Evolutionary conservation across 2,888 invertebrate species (phyloP), one percentile per base, ranked within the genome.

Genomic region (Nomada ruficornis): DNA sequence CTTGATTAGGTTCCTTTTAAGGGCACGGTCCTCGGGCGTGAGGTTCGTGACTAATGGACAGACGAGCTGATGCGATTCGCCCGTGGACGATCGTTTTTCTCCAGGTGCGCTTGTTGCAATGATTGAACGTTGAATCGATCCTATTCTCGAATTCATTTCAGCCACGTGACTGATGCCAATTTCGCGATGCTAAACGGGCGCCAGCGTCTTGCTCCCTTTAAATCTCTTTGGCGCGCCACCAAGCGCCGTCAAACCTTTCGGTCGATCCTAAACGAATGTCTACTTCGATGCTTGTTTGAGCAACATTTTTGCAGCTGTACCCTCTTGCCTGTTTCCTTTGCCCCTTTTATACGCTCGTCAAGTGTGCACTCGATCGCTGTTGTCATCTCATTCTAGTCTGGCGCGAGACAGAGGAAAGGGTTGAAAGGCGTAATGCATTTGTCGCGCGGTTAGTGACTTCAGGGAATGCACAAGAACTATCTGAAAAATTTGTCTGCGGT

Each of bases 141-240:
- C 86, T 87, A 87, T 87, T 88, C 84, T 88, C 75, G 80, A 80
- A 59, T 68, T 72, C 70, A 64, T 82, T 64, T 80, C 74, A 86
- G 73, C 68, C 50, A 87, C 75, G 77, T 68, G 77, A 83, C 73
- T 23, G 77, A 79, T 86, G 87, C 86, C 82, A 86, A 84, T 73
- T 86, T 68, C 80, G 77, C 67, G 59, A 75, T 70, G 71, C 69
- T 62, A 69, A 72, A 78, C 79, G 52, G 36, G 75, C 80, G 74
- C 83, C 73, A 74, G 52, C 68, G 74, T 71, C 78, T 72, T 81
- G 74, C 64, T 80, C 72, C 76, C 80, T 83, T 88, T 83, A 79
- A 86, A 85, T 85, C 71, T 73, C 80, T 88, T 77, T 89, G 80
- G 79, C 89, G 75, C 62, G 75, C 75, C 82, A 77, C 81, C 82